Base-by-base conservation (phyloP, 2,113 vertebrate species). In the Ameiurus melas region DNA sequence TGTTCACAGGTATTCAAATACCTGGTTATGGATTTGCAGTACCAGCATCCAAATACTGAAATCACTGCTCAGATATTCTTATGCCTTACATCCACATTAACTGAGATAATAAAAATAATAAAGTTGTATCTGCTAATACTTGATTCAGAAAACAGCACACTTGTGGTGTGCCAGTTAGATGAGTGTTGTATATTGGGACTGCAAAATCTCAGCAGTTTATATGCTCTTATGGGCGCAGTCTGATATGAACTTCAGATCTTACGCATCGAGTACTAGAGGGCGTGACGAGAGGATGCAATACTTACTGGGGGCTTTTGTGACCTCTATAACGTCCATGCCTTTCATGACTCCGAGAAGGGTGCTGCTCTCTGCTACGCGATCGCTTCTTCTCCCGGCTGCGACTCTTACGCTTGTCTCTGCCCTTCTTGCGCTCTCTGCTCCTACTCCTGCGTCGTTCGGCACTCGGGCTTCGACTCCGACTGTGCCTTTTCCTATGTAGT, bases 281-380 rank as follows among this genome's bases (percentile, higher is more conserved):
- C 5, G 0, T 0, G 0, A 9, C 12, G 17, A 62, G 13, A 25
- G 1, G 43, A 36, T 43, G 14, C 9, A 30, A 66, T 25, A 98
- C 98, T 83, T 96, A 99, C 98, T 98, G 94, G 53, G 98, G 98
- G 90, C 97, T 99, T 90, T 95, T 95, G 86, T 93, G 95, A 43
- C 93, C 92, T 90, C 92, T 94, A 86, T 97, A 97, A 75, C 97
- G 97, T 88, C 98, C 98, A 79, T 97, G 92, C 1, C 98, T 96
- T 16, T 99, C 98, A 91, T 95, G 95, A 85, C 97, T 99, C 81
- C 97, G 95, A 6, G 97, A 99, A 33, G 96, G 96, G 57, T 96
- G 96, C n/a, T 96, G 96, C 30, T 99, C 98, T 93, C 94, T 97
- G 94, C 97, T 99, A 90, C 96, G 96, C 92, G 97, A 99, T 84